A percentile compares a stretch with the other conserved stretches of the same genome.
phyloP scores from a whole-genome alignment of 1,140 invertebrate genomes.

The Meloidogyne hapla region DNA sequence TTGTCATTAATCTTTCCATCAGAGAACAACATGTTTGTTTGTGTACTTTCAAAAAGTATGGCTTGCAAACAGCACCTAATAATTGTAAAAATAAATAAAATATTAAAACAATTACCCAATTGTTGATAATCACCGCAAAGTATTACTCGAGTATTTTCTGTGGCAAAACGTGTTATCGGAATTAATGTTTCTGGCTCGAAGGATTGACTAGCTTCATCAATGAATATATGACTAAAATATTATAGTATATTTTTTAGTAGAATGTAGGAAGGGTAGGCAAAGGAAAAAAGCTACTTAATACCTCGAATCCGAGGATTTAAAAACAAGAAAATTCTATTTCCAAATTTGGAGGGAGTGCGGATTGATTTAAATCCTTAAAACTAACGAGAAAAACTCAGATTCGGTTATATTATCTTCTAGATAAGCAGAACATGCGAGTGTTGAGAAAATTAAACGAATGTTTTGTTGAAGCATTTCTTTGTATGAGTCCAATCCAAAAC shows the following conservation, averaged over 20 bases:
- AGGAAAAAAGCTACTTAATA: too few species aligned
- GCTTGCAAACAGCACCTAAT: conserved; percentile 20
- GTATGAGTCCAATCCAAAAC: conserved; percentile 16
- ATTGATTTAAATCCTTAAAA: neutral
- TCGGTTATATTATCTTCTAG: neutral
- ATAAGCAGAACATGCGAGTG: conserved; percentile 30
- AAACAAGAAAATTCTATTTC: too few species aligned
- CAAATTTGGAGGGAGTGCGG: too few species aligned
- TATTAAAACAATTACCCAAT: conserved; percentile 71
- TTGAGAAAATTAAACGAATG: conserved; percentile 31
- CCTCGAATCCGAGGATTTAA: too few species aligned
- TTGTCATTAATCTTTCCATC: conserved; percentile 34
- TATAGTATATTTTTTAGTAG: neutral
- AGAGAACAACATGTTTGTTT: conserved; percentile 31
- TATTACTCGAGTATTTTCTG: conserved; percentile 68
- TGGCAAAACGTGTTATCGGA: conserved; percentile 37
- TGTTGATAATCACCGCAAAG: conserved; percentile 87
- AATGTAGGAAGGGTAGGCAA: too few species aligned
- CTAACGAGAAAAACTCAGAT: conserved; percentile 32
- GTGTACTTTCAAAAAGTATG: conserved; percentile 66
- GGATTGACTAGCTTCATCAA: conserved; percentile 47
- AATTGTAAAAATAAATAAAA: conserved; percentile 2
- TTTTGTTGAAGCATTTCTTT: neutral
- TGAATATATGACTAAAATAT: conserved; percentile 44
- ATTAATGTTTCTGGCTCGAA: conserved; percentile 39